A percentile compares a stretch with the other conserved stretches of the same genome.
Evolutionary conservation across 2,113 vertebrate species (phyloP).

Genomic region (Tupaia tana): DNA sequence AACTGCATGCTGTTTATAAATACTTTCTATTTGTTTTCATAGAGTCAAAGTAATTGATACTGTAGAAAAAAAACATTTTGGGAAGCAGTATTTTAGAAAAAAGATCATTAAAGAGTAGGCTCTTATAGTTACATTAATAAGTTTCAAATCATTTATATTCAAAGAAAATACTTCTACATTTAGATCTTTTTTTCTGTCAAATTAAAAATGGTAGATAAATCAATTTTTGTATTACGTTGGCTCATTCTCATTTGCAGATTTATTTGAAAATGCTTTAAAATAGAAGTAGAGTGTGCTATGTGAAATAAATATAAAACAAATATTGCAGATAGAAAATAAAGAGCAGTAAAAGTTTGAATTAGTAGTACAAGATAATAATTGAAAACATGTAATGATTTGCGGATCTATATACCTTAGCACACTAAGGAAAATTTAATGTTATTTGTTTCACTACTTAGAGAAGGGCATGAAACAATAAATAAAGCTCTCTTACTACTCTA

Average conservation of each 20-base stretch:
- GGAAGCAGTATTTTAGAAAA: conserved; percentile 52
- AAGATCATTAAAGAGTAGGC: neutral
- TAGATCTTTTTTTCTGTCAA: conserved; percentile 27
- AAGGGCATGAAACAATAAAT: conserved; percentile 38
- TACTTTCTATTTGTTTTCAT: conserved; percentile 12
- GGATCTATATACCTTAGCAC: neutral
- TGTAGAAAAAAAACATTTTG: conserved; percentile 53
- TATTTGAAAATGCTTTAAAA: neutral
- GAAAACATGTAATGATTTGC: conserved; percentile 33
- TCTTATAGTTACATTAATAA: neutral
- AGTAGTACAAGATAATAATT: neutral
- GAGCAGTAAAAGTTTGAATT: neutral
- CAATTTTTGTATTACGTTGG: neutral
- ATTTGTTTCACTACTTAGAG: conserved; percentile 60
- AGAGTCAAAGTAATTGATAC: conserved; percentile 29
- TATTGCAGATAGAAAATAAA: neutral
- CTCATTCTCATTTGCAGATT: neutral
- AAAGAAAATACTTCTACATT: conserved; percentile 31
- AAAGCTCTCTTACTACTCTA: neutral
- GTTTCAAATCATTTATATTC: conserved; percentile 44
- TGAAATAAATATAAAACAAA: conserved; percentile 3
- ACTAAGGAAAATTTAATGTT: conserved; percentile 50
- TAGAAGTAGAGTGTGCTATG: neutral
- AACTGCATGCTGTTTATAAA: neutral
- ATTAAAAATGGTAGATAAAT: neutral